These are phyloP conservation scores for Rhizomys pruinosus DNA, from an alignment of 2,113 vertebrate genomes.

Conservation along the genomic window DNA sequence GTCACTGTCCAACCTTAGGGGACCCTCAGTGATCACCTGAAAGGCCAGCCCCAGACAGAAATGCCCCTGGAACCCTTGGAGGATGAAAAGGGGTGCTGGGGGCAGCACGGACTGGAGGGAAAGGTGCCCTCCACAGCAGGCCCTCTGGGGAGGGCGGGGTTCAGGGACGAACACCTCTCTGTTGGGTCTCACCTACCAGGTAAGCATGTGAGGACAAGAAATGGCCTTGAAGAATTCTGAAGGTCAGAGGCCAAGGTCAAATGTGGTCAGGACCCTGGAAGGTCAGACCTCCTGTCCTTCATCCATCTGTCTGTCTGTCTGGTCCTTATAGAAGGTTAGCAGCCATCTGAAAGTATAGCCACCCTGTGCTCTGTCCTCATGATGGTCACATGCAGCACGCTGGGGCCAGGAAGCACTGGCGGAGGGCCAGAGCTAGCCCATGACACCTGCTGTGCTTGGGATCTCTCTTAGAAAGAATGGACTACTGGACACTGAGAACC, in stretches of 20 bases:
- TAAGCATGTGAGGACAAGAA: not conserved
- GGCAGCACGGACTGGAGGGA: not conserved
- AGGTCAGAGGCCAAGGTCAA: not conserved
- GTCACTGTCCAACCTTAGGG: too few species aligned
- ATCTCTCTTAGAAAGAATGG: not conserved
- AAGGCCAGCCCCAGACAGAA: not conserved
- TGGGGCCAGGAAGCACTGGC: too few species aligned
- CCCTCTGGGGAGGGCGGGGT: not conserved
- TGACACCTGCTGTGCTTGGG: not conserved
- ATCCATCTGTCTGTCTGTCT: not conserved
- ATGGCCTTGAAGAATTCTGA: not conserved
- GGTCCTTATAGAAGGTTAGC: not conserved
- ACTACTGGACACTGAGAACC: not conserved
- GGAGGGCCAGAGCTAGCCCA: too few species aligned
- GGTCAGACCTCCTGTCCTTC: not conserved
- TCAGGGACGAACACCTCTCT: too few species aligned
- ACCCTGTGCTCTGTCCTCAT: not conserved
- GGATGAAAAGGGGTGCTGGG: not conserved
- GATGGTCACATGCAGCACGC: not conserved
- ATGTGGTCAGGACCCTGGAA: not conserved
- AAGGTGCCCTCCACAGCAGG: not conserved
- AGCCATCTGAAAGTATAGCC: fast-evolving
- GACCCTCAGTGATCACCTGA: not conserved
- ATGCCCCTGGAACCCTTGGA: not conserved
- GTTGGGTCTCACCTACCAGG: not conserved